Evolutionary conservation across 2,113 vertebrate species (phyloP).

Genomic region (Prinia subflava): DNA sequence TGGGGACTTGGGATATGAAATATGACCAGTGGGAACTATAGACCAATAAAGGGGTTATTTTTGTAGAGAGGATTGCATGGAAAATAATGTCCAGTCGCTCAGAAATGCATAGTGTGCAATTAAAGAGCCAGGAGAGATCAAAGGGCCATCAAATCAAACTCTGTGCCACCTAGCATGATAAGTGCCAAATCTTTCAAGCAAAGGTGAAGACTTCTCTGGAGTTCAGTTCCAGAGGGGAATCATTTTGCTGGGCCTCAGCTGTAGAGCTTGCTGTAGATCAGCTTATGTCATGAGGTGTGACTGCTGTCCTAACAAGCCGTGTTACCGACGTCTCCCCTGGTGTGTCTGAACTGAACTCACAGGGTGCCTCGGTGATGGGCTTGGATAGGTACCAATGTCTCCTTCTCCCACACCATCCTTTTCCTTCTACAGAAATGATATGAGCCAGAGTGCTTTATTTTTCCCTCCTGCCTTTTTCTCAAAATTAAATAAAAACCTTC

Average conservation of each 20-base stretch:
- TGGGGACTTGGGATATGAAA: neutral
- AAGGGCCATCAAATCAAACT: neutral
- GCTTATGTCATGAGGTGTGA: neutral
- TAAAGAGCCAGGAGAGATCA: neutral
- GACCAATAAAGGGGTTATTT: neutral
- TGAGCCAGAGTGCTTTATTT: neutral
- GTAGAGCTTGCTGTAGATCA: neutral
- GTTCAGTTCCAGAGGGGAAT: neutral
- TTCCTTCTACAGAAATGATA: neutral
- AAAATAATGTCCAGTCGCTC: neutral
- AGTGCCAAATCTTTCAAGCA: neutral
- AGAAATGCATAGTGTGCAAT: neutral
- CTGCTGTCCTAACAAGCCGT: neutral
- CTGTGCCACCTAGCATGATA: neutral
- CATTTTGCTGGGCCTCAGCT: neutral
- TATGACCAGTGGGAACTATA: neutral
- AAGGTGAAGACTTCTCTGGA: neutral
- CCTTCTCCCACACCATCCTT: neutral
- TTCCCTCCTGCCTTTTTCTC: neutral
- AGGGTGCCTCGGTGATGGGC: neutral
- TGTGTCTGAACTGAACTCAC: neutral
- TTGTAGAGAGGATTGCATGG: neutral
- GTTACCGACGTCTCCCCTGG: neutral
- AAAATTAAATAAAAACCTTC: neutral
- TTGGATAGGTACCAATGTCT: neutral